These are phyloP conservation scores for Drosophila repletoides DNA, from an alignment of 1,140 invertebrate genomes.

Conservation along the genomic window DNA sequence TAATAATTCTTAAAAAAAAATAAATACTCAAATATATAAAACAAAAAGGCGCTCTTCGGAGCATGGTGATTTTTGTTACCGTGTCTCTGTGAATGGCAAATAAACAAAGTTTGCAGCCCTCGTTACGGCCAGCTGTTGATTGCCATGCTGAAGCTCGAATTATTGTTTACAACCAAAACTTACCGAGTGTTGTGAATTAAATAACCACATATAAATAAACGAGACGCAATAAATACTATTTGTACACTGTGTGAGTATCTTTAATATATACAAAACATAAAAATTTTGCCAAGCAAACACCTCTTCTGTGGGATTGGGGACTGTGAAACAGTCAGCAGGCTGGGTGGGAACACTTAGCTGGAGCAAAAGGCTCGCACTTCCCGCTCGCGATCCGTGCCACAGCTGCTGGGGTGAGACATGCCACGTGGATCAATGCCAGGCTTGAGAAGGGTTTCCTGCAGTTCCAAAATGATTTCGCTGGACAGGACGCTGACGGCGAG, in stretches of 20 bases:
- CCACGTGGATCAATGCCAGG: slow-evolving; percentile 52
- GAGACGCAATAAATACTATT: too few species aligned
- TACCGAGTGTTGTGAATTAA: not conserved
- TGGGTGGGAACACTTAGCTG: not conserved
- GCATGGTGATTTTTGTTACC: not conserved
- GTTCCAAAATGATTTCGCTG: slow-evolving; percentile 60
- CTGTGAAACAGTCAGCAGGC: not conserved
- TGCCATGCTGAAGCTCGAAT: slow-evolving; percentile 37
- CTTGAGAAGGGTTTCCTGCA: slow-evolving; percentile 65
- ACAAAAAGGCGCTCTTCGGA: too few species aligned
- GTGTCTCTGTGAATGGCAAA: not conserved
- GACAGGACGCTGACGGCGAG: slow-evolving; percentile 63
- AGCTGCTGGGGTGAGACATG: slow-evolving; percentile 55
- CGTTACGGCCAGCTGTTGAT: slow-evolving; percentile 32
- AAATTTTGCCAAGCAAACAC: not conserved
- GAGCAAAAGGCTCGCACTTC: slow-evolving; percentile 44
- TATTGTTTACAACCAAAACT: slow-evolving; percentile 22
- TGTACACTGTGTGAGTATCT: too few species aligned
- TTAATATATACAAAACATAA: not conserved
- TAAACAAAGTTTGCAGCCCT: slow-evolving; percentile 7
- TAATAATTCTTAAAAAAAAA: too few species aligned
- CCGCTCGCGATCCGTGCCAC: slow-evolving; percentile 51
- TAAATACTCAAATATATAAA: too few species aligned
- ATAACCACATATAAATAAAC: too few species aligned
- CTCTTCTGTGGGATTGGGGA: slow-evolving; percentile 10